Base-by-base conservation (phyloP, 2,888 invertebrate species). In the Cistogaster globosa region DNA sequence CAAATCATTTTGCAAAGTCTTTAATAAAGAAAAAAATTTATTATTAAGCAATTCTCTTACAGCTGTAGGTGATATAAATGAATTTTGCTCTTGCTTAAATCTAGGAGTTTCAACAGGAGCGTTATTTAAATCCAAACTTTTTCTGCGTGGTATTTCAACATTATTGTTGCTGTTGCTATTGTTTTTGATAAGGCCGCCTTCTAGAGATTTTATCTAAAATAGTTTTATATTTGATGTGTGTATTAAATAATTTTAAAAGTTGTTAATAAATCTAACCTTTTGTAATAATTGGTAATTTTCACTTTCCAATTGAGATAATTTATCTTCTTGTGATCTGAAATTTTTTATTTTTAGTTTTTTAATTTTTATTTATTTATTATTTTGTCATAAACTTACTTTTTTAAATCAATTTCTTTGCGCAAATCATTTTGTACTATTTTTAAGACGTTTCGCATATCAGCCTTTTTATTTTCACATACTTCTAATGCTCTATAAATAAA, bases 401-500 rank as follows among this genome's bases (percentile, higher is more conserved):
- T 92, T 0, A 85, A 42, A 0, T 92, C 90, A 60, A 89, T 88
- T 86, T 91, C 91, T 36, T 88, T 90, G 14, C 91, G 90, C 18
- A 93, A 86, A 87, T 93, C 93, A 84, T 90, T 91, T 88, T 93
- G 93, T 3, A 92, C 89, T 7, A 91, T 88, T 88, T 92, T 93
- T n/a, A 93, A 88, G 6, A 90, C 89, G 76, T 90, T 91, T 14
- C 93, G 91, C 6, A 93, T 68, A 67, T 93, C 92, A 57, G 91
- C 88, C 87, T 92, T 93, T 86, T 92, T 93, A 55, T 88, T 91
- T 87, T 93, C 93, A 42, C 93, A 91, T 22, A 92, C 92, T 14
- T 93, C 89, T 20, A 94, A 88, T 87, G 94, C 93, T 22, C 90
- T 90, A 69, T 12, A 87, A 32, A 36, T 45, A 18, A 48, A n/a